These are phyloP conservation scores for Dryocosmus kuriphilus DNA, from an alignment of 2,888 invertebrate genomes.

Conservation along the genomic window DNA sequence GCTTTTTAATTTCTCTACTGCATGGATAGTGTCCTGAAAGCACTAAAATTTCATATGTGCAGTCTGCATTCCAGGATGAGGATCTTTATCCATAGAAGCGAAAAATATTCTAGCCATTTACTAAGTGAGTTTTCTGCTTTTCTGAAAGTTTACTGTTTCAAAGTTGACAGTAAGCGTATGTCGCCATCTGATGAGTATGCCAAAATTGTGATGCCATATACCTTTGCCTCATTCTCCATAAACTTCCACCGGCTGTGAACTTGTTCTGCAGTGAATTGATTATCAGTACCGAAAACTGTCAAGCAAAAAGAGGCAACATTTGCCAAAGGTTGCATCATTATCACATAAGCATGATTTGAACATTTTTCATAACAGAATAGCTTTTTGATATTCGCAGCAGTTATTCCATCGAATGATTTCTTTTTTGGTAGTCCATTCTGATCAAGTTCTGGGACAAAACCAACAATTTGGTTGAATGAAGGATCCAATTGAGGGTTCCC, in stretches of 20 bases:
- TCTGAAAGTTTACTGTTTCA: constrained; percentile 30
- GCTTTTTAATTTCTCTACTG: too few species aligned
- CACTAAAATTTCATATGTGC: too few species aligned
- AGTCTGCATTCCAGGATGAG: too few species aligned
- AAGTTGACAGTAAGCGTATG: constrained; percentile 52
- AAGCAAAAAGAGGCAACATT: constrained; percentile 50
- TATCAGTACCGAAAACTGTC: constrained; percentile 53
- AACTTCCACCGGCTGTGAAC: constrained; percentile 48
- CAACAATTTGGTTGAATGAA: too few species aligned
- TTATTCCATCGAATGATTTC: neutral
- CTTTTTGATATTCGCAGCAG: neutral
- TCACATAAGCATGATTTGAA: constrained; percentile 2
- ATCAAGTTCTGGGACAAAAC: too few species aligned
- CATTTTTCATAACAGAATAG: neutral
- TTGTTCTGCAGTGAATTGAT: constrained; percentile 51
- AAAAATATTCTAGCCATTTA: too few species aligned
- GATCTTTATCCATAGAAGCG: too few species aligned
- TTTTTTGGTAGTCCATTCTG: neutral
- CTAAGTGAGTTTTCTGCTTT: neutral
- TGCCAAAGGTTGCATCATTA: neutral
- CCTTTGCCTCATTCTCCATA: constrained; percentile 42
- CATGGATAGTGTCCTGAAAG: too few species aligned
- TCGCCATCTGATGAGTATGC: constrained; percentile 56
- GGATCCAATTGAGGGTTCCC: neutral
- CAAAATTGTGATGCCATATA: constrained; percentile 50